Percentiles rank a stretch among this genome's conserved stretches.
These are phyloP conservation scores for Pandion haliaetus DNA, from an alignment of 2,113 vertebrate genomes.

Conservation along the genomic window DNA sequence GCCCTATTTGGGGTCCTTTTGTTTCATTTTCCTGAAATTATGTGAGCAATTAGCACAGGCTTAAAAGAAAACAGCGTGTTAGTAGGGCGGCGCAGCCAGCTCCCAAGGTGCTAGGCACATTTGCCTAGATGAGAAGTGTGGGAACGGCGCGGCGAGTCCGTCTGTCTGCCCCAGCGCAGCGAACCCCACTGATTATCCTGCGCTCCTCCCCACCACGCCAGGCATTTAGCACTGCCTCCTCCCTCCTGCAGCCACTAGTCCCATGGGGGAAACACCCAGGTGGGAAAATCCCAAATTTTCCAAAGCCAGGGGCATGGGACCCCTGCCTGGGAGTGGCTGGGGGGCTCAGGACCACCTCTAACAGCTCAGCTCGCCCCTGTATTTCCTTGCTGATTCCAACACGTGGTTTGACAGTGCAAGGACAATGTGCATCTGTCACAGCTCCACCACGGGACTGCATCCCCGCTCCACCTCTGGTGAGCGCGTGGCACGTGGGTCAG, in stretches of 20 bases:
- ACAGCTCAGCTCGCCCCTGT: fast-evolving
- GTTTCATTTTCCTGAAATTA: conserved; percentile 33
- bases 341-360: neutral
- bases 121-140: conserved; percentile 14
- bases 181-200: neutral
- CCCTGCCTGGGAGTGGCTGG: neutral
- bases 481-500: fast-evolving
- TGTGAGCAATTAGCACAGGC: conserved; percentile 10
- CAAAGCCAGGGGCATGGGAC: neutral
- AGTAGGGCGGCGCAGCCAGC: neutral
- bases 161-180: neutral
- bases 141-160: neutral
- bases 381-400: neutral
- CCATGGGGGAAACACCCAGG: neutral
- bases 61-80: neutral
- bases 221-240: neutral
- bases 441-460: fast-evolving
- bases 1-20: neutral
- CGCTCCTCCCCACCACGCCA: neutral
- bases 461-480: fast-evolving
- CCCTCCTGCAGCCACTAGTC: neutral
- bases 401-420: neutral
- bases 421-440: neutral
- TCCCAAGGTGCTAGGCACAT: conserved; percentile 33
- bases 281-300: neutral